Conservation (phyloP, 2,797 vertebrate genomes). For the Discoglossus pictus region DNA sequence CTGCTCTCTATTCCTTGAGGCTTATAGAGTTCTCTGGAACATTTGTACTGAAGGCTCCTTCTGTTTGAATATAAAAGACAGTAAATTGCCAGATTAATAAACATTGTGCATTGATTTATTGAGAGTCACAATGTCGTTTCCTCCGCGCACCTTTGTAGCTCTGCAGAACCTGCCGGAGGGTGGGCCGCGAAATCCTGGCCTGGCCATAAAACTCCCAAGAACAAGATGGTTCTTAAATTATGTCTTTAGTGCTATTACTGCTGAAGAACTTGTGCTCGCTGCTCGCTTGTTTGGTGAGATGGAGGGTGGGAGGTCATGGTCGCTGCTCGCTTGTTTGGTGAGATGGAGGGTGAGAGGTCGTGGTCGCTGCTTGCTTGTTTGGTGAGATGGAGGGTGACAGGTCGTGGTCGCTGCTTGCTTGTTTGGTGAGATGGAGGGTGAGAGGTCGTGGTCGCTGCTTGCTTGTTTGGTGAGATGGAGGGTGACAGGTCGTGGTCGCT, state of each 20-base stretch:
- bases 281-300: conserved; percentile 14
- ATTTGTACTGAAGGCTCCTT: conserved; percentile 65
- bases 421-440: no score
- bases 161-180: conserved; percentile 67
- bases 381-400: no score
- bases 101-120: conserved; percentile 80
- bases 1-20: conserved; percentile 65
- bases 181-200: conserved; percentile 62
- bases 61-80: conserved; percentile 80
- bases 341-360: no score
- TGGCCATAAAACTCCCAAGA: conserved; percentile 66
- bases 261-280: conserved; percentile 1
- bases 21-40: conserved; percentile 68
- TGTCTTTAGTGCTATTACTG: conserved; percentile 28
- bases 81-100: conserved; percentile 80
- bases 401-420: no score
- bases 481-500: no score
- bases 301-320: conserved; percentile 18
- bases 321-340: no score
- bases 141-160: conserved; percentile 76
- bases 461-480: no score
- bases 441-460: no score
- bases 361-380: no score
- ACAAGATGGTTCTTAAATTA: conserved; percentile 57
- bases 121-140: conserved; percentile 69